These are phyloP conservation scores for Boloria selene DNA, from an alignment of 2,888 invertebrate species.

Conservation along the genomic window DNA sequence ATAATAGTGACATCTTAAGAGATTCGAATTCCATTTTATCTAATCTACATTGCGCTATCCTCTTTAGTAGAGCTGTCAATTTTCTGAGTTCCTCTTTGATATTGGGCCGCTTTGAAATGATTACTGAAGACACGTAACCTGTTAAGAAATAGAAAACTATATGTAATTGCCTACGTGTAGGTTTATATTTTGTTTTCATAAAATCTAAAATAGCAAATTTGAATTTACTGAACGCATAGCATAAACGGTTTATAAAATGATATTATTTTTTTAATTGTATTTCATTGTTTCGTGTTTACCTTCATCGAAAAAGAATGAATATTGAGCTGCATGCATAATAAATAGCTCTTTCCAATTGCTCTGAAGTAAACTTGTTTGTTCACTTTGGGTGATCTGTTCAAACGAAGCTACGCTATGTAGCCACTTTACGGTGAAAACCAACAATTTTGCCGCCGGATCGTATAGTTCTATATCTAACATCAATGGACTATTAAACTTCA, in stretches of 20 bases:
- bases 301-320: slow-evolving; percentile 88
- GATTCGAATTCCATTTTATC: slow-evolving; percentile 93
- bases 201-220: no score
- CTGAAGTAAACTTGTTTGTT: slow-evolving; percentile 88
- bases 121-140: slow-evolving; percentile 62
- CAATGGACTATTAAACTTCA: slow-evolving; percentile 44
- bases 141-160: slow-evolving; percentile 51
- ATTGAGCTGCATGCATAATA: slow-evolving; percentile 91
- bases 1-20: slow-evolving; percentile 91
- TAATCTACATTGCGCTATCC: slow-evolving; percentile 85
- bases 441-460: slow-evolving; percentile 88
- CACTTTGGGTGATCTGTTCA: slow-evolving; percentile 83
- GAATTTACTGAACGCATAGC: no score
- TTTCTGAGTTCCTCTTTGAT: slow-evolving; percentile 71
- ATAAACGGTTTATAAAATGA: no score
- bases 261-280: no score
- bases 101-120: slow-evolving; percentile 76
- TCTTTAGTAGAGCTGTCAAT: slow-evolving; percentile 84
- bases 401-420: slow-evolving; percentile 89
- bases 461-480: slow-evolving; percentile 59
- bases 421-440: slow-evolving; percentile 91
- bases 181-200: background rate
- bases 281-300: slow-evolving; percentile 64
- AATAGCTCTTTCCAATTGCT: slow-evolving; percentile 93
- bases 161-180: background rate